A percentile compares a stretch with the other conserved stretches of the same genome.
Evolutionary conservation across 2,888 invertebrate species (phyloP).

Genomic region (Dorcus hopei): DNA sequence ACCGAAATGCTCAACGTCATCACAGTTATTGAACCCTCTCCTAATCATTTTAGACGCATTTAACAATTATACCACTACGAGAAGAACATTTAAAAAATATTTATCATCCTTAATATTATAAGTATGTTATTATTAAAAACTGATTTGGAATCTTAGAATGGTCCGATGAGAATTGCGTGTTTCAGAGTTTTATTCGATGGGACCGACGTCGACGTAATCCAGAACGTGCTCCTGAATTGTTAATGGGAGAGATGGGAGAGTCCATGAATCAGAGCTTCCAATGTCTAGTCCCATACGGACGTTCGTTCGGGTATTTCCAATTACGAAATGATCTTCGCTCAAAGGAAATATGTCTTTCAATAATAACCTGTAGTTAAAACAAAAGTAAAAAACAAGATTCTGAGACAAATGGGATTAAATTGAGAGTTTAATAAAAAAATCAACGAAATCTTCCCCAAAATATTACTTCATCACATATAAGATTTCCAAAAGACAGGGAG

Average conservation of each 20-base stretch:
- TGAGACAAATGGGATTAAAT: background rate
- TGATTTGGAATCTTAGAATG: background rate
- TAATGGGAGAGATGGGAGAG: conserved; percentile 37
- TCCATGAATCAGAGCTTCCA: conserved; percentile 37
- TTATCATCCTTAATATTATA: background rate
- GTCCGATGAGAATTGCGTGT: background rate
- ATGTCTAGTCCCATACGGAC: conserved; percentile 48
- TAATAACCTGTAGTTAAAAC: conserved; percentile 49
- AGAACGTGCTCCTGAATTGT: conserved; percentile 38
- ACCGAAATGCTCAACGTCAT: conserved; percentile 14
- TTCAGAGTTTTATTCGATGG: conserved; percentile 17
- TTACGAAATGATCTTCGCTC: conserved; percentile 57
- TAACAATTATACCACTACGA: conserved; percentile 3
- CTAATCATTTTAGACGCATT: background rate
- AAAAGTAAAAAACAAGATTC: background rate
- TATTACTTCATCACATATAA: too few species aligned
- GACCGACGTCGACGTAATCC: conserved; percentile 34
- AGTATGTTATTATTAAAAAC: background rate
- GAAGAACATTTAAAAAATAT: background rate
- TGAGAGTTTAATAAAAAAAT: background rate
- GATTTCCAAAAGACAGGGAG: too few species aligned
- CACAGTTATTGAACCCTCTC: background rate
- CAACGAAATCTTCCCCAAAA: too few species aligned
- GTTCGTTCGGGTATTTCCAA: conserved; percentile 49
- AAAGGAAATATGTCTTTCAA: conserved; percentile 61